phyloP scores from a whole-genome alignment of 2,797 vertebrate genomes.

The Microchirus variegatus region DNA sequence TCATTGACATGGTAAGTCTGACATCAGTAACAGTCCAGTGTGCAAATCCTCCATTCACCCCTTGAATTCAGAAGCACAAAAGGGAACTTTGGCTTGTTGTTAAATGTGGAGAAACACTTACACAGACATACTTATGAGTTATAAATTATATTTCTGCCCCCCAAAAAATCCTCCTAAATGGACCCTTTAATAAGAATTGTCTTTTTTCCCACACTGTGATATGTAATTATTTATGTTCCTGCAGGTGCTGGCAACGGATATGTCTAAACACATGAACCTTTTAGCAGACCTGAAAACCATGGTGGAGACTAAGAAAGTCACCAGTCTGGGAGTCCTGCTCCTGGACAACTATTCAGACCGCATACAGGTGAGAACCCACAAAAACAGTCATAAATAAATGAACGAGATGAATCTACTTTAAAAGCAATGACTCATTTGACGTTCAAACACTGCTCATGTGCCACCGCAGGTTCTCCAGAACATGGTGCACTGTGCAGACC shows the following conservation, averaged over 20 bases:
- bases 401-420: neutral
- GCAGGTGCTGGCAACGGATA: conserved; percentile 93
- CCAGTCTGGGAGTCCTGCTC: conserved; percentile 90
- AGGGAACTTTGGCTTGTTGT: too few relatives aligned
- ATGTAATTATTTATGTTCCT: conserved; percentile 1
- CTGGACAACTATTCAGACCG: conserved; percentile 94
- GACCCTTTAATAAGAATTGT: neutral
- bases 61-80: too few relatives aligned
- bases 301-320: conserved; percentile 97
- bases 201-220: neutral
- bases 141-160: too few relatives aligned
- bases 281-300: conserved; percentile 94
- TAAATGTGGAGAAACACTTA: too few relatives aligned
- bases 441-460: neutral
- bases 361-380: conserved; percentile 84
- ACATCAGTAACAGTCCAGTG: too few relatives aligned
- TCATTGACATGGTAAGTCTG: conserved; percentile 89
- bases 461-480: conserved; percentile 88
- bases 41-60: too few relatives aligned
- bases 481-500: conserved; percentile 93
- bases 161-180: too few relatives aligned
- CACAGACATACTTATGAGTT: too few relatives aligned
- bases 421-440: neutral
- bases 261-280: conserved; percentile 97
- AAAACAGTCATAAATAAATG: neutral